Evolutionary conservation across 30 jellyfish, hydroid and myxozoan species (phyloP).

Genomic region (Aurelia aurita complex sp. Pacific): DNA sequence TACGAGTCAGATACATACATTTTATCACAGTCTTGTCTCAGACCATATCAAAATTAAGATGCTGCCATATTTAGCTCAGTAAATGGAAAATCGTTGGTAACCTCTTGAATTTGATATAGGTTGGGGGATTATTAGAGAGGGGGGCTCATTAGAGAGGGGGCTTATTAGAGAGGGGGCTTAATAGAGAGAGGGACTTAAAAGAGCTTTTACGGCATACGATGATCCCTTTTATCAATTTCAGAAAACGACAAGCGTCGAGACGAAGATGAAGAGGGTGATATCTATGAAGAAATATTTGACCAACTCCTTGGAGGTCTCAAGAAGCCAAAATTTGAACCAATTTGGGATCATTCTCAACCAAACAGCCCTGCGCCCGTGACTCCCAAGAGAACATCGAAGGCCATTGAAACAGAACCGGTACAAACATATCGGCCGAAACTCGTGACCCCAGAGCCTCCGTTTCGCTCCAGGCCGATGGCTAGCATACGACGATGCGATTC

Average conservation of each 20-base stretch:
- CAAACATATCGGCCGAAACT: conserved; percentile 5
- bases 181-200: too few species aligned
- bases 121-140: too few species aligned
- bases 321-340: conserved; percentile 46
- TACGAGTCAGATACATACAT: too few species aligned
- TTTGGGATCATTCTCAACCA: conserved; percentile 71
- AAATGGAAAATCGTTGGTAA: too few species aligned
- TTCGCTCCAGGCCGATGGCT: conserved; percentile 19
- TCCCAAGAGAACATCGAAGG: conserved; percentile 7
- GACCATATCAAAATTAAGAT: too few species aligned
- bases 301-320: conserved; percentile 78
- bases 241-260: conserved; percentile 21
- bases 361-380: conserved; percentile 30
- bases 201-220: too few species aligned
- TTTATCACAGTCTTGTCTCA: too few species aligned
- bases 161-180: too few species aligned
- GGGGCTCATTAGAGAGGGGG: too few species aligned
- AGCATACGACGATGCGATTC: conserved; percentile 32
- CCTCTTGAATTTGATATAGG: too few species aligned
- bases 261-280: conserved; percentile 34
- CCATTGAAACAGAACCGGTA: conserved; percentile 13
- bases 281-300: conserved; percentile 82
- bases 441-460: conserved; percentile 29
- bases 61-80: too few species aligned
- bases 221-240: neutral